Conservation (phyloP, 2,113 vertebrate species). For the Cephalophus harveyi region DNA sequence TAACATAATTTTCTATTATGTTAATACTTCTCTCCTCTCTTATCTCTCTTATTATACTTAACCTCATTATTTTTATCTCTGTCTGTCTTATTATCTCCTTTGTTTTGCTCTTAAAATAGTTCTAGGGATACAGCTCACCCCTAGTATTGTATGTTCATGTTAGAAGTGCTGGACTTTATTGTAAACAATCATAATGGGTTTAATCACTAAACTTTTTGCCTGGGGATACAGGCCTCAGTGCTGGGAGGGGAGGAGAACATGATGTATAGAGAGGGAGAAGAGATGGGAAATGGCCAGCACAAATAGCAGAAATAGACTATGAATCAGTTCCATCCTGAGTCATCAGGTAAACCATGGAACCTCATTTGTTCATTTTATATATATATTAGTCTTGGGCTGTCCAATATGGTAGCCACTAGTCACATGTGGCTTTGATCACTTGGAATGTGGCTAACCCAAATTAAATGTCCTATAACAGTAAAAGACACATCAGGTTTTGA, state of each 20-base stretch:
- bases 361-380: background rate
- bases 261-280: background rate
- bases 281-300: background rate
- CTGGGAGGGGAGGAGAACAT: background rate
- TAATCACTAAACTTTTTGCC: background rate
- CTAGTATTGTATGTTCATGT: background rate
- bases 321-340: background rate
- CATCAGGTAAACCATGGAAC: background rate
- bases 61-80: background rate
- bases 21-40: background rate
- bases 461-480: background rate
- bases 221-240: background rate
- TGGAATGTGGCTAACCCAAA: background rate
- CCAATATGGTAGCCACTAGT: background rate
- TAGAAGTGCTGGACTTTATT: background rate
- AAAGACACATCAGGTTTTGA: background rate
- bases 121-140: background rate
- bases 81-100: background rate
- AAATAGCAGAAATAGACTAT: background rate
- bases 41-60: background rate
- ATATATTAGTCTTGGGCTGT: background rate
- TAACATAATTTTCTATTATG: constrained; percentile 36
- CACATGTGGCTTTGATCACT: background rate
- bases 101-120: background rate
- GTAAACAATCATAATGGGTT: constrained; percentile 13